Evolutionary conservation across 1,140 invertebrate genomes (phyloP), one percentile per base, ranked within the genome.

Genomic region (Kradibia gibbosae): DNA sequence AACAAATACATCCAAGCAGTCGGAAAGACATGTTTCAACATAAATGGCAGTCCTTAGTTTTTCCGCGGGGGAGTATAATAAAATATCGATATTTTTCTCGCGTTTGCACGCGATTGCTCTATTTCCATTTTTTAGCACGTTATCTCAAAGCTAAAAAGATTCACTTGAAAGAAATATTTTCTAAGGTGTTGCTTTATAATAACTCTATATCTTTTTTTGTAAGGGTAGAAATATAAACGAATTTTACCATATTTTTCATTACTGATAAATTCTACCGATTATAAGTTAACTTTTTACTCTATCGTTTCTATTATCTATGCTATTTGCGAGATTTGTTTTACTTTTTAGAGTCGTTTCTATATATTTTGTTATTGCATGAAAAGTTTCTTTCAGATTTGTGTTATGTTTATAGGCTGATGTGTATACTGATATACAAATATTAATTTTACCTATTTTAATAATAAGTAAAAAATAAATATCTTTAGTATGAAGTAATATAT

Each of bases 61-160:
- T 39, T 45, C 25, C 7, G 20, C 39, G 48, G 48, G 10, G 25
- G 11, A 28, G 4, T 70, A 8, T 70, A 22, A 85, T 84, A 83
- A 85, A 86, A 86, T 83, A 86, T 86, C 82, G 80, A 86, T 86
- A 86, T 84, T 84, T 86, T 86, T 84, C 75, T 75, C 48, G 48
- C 20, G 25, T 36, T 70, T 45, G 65, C 65, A 67, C 50, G 67
- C 72, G 48, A 71, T 45, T 13, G 48, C 45, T 13, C n/a, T 20
- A 22, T 42, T 70, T 70, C 39, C 65, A 70, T 45, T 22, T 25
- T 62, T 60, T 60, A 60, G 2, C 15, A 22, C 62, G 17, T 36
- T 70, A 70, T n/a, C 45, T 50, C 1, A 39, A 42, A 72, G 42
- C 11, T 11, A 50, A 28, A 3, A 28, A 72, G 25, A 48, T 70